A percentile compares a stretch with the other conserved stretches of the same genome.
phyloP scores from a whole-genome alignment of 2,113 vertebrate genomes.

The Heteronetta atricapilla region DNA sequence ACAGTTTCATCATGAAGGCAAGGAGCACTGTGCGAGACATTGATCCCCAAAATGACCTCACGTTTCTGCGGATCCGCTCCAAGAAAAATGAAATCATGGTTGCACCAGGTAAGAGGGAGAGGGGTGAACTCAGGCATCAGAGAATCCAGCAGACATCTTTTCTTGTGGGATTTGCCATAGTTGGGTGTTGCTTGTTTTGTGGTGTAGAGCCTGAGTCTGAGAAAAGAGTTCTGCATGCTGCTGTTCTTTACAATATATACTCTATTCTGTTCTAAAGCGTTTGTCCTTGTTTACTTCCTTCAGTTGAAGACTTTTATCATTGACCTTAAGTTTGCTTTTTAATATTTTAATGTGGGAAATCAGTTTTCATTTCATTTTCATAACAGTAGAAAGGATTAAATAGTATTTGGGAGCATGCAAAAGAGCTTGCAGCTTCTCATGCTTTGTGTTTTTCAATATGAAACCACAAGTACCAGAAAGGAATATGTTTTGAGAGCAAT shows the following conservation, averaged over 20 bases:
- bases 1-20: conserved; percentile 91
- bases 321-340: neutral
- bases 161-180: neutral
- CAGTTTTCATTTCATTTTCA: neutral
- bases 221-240: neutral
- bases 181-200: no score
- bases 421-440: neutral
- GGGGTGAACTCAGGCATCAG: neutral
- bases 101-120: conserved; percentile 85
- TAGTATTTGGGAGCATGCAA: neutral
- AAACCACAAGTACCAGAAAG: neutral
- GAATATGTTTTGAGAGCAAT: neutral
- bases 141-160: neutral
- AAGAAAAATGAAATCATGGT: conserved; percentile 99
- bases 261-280: neutral
- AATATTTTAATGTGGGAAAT: neutral
- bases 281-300: neutral
- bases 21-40: conserved; percentile 89
- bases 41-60: conserved; percentile 95
- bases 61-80: conserved; percentile 91
- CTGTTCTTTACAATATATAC: neutral
- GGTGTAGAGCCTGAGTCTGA: neutral
- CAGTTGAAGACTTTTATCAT: neutral
- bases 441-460: neutral
- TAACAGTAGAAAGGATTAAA: neutral